Conservation (phyloP, 2,797 vertebrate genomes). For the Oreonectes daqikongensis region DNA sequence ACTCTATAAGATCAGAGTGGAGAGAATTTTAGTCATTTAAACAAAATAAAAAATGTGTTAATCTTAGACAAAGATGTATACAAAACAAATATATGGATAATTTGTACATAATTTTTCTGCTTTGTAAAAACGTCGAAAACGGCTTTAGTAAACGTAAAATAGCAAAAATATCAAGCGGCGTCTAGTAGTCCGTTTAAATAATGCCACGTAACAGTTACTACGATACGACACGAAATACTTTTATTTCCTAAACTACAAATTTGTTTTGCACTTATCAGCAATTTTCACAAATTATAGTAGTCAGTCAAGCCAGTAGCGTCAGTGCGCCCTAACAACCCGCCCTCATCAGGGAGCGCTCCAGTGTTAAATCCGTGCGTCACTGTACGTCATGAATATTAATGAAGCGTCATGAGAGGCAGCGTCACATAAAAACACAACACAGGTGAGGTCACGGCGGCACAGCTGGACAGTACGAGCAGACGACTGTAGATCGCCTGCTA, state of each 20-base stretch:
- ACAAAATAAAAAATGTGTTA: background rate
- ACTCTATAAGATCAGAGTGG: too few species aligned
- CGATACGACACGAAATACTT: background rate
- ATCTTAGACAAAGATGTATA: background rate
- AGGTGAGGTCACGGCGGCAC: slow-evolving; percentile 43
- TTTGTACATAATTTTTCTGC: background rate
- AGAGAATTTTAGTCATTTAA: background rate
- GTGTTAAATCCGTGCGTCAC: slow-evolving; percentile 27
- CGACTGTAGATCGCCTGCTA: background rate
- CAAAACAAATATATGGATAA: background rate
- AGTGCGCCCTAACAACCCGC: background rate
- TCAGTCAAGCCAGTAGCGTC: background rate
- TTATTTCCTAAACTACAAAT: background rate
- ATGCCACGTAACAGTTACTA: too few species aligned
- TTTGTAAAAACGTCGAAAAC: too few species aligned
- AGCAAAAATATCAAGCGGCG: too few species aligned
- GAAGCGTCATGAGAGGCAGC: slow-evolving; percentile 15
- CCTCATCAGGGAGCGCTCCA: slow-evolving; percentile 30
- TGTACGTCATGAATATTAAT: slow-evolving; percentile 48
- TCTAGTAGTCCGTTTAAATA: background rate
- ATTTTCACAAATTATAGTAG: background rate
- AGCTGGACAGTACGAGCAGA: background rate
- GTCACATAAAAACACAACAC: slow-evolving; percentile 44
- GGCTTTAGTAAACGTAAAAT: too few species aligned
- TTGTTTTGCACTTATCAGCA: background rate